These are phyloP conservation scores for Odontomachus brunneus DNA, from an alignment of 1,140 invertebrate species.

Conservation along the genomic window DNA sequence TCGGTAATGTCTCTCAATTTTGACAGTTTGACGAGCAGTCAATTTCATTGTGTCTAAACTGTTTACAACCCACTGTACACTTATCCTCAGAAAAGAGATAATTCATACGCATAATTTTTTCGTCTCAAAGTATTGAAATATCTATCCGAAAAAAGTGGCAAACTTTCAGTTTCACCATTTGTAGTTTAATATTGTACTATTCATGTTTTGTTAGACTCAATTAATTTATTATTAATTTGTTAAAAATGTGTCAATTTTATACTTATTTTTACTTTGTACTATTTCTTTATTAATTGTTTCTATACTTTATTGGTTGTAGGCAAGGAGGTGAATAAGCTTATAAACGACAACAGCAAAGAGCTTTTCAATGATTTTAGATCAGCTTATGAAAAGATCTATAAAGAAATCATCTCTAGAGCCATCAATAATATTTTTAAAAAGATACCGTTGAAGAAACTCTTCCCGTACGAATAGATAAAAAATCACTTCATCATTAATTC, in stretches of 20 bases:
- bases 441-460: conserved; percentile 88
- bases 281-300: conserved; percentile 14
- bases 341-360: conserved; percentile 89
- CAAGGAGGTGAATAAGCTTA: conserved; percentile 85
- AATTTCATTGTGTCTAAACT: too few relatives aligned
- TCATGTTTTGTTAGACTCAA: neutral
- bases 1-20: too few relatives aligned
- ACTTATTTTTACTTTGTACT: neutral
- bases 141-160: too few relatives aligned
- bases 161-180: too few relatives aligned
- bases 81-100: too few relatives aligned
- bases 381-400: conserved; percentile 88
- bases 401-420: conserved; percentile 87
- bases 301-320: conserved; percentile 70
- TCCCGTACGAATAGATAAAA: conserved; percentile 74
- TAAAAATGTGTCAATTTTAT: neutral
- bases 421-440: conserved; percentile 88
- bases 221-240: neutral
- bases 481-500: neutral
- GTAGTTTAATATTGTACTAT: neutral
- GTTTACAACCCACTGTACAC: too few relatives aligned
- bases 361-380: conserved; percentile 88
- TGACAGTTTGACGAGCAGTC: too few relatives aligned
- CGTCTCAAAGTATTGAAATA: too few relatives aligned
- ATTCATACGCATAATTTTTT: too few relatives aligned